These are phyloP conservation scores for Phocides pigmalion DNA, from an alignment of 1,140 invertebrate genomes.

Conservation along the genomic window DNA sequence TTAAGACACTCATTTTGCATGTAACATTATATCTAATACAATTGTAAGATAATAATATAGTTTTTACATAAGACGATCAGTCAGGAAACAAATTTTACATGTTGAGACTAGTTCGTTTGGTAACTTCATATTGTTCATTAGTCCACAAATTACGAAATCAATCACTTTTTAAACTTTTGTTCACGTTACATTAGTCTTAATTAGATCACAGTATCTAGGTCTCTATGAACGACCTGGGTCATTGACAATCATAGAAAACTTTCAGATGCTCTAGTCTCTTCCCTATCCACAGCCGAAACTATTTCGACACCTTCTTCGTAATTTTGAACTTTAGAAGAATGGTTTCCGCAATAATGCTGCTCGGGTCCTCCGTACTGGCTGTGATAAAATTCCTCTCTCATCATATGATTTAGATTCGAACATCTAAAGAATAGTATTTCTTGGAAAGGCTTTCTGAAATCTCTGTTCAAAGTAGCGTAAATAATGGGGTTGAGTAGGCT, in stretches of 20 bases:
- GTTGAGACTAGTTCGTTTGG: conserved; percentile 64
- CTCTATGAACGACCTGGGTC: conserved; percentile 65
- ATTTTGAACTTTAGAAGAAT: conserved; percentile 75
- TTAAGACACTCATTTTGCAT: conserved; percentile 5
- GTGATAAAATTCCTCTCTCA: conserved; percentile 96
- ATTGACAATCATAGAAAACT: conserved; percentile 86
- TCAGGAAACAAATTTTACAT: conserved; percentile 31
- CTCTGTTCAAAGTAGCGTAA: conserved; percentile 95
- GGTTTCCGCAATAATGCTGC: conserved; percentile 82
- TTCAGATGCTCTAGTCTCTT: conserved; percentile 83
- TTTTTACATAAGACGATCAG: conserved; percentile 16
- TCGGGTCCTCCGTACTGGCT: conserved; percentile 94
- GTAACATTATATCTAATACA: conserved; percentile 6
- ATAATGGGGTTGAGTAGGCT: conserved; percentile 96
- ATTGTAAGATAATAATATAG: conserved; percentile 1
- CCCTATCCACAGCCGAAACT: conserved; percentile 84
- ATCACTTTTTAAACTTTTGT: conserved; percentile 58
- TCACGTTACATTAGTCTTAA: conserved; percentile 58
- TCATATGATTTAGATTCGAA: conserved; percentile 94
- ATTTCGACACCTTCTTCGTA: conserved; percentile 86
- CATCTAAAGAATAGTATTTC: conserved; percentile 95
- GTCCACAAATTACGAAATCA: conserved; percentile 47
- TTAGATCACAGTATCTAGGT: conserved; percentile 84
- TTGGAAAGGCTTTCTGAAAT: conserved; percentile 96
- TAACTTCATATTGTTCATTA: conserved; percentile 44